Evolutionary conservation across 2,888 invertebrate species (phyloP), one percentile per base, ranked within the genome.

Genomic region (Amphipyra berbera): DNA sequence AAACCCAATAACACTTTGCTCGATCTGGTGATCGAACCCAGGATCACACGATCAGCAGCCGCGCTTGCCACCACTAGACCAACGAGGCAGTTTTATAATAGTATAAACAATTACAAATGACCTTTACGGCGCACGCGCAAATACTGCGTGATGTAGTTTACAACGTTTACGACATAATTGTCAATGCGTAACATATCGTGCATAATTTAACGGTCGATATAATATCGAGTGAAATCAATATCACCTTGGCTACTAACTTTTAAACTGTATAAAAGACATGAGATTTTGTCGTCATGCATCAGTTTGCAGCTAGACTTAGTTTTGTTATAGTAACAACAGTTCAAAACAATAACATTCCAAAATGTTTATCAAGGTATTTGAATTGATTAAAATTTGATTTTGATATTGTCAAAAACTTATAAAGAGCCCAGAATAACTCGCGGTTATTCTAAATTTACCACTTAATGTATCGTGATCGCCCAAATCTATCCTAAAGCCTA

Each of bases 291-390:
- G 35, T 10, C 10, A 56, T 42, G 50, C 76, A 69, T 76, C 76
- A 77, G 79, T 73, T 62, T 38, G 40, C 13, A 48, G 12, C 44
- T 40, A 21, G 55, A 49, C 10, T 54, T 35, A 27, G 33, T 27
- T 45, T 40, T 37, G 13, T 30, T 12, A 54, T 15, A 53, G 9
- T 54, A 30, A 40, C 38, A 21, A 21, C 50, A 37, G 44, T 47
- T 38, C 35, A 6, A 30, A 48, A 42, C 49, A 8, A 50, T 38
- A 63, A 63, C 9, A 63, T 44, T 47, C 7, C 33, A 67, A 67
- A 48, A 76, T 76, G 76, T 78, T 68, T 13, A 44, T 74, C 2
- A 76, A 78, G 76, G 76, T 76, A 76, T 14, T 30, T 21, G 35
- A n/a, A 35, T 6, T 46, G 30, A 4, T 2, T 10, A 33, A 35